Conservation (phyloP, 2,113 vertebrate genomes). For the Microtus ochrogaster region DNA sequence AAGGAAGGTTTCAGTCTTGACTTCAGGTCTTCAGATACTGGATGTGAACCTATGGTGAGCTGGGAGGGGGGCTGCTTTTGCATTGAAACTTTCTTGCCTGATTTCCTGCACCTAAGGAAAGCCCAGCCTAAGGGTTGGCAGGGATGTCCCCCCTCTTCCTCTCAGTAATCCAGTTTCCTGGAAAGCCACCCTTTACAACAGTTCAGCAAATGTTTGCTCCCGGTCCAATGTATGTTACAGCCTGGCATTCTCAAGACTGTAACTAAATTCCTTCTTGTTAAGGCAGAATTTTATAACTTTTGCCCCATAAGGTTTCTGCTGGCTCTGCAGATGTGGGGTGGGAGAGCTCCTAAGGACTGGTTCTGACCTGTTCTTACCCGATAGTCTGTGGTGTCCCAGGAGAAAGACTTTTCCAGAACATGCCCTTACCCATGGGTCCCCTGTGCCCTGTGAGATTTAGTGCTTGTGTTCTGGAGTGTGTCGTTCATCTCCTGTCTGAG, state of each 20-base stretch:
- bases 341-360: background rate
- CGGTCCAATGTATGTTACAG: background rate
- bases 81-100: background rate
- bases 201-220: background rate
- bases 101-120: background rate
- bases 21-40: no score
- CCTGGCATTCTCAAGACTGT: background rate
- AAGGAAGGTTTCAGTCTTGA: no score
- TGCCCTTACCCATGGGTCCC: background rate
- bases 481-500: background rate
- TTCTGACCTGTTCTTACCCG: background rate
- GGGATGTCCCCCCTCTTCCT: background rate
- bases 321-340: background rate
- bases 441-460: background rate
- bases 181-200: background rate
- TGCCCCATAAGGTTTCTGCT: background rate
- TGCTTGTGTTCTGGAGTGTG: background rate
- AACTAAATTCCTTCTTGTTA: background rate
- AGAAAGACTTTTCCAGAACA: background rate
- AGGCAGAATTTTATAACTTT: background rate
- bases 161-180: background rate
- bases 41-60: background rate
- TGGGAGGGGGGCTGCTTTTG: background rate
- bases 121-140: background rate
- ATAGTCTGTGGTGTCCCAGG: background rate